Conservation (phyloP, 2,113 vertebrate species). For the Hyperopisus bebe region DNA sequence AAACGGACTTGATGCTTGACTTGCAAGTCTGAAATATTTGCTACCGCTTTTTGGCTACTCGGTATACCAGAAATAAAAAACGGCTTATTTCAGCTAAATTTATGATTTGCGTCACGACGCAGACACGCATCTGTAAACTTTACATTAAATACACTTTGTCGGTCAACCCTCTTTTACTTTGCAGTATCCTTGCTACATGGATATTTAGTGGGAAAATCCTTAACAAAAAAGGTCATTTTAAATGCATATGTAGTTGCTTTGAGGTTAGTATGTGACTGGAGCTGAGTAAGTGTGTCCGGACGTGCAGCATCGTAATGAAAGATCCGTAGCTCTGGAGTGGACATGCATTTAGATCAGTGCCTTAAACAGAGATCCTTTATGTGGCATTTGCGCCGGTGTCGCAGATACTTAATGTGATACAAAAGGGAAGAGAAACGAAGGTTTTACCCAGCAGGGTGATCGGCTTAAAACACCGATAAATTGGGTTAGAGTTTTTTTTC, state of each 20-base stretch:
- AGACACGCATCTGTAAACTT: neutral
- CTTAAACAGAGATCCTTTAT: constrained; percentile 12
- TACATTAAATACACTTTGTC: neutral
- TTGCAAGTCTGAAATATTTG: neutral
- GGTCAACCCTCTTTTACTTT: neutral
- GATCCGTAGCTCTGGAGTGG: neutral
- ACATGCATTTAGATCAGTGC: neutral
- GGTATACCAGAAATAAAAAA: neutral
- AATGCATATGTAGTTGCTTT: neutral
- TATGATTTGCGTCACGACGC: neutral
- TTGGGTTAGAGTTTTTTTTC: neutral
- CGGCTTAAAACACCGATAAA: neutral
- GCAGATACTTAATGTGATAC: neutral
- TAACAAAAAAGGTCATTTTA: neutral
- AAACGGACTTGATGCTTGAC: neutral
- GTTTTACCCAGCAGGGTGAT: neutral
- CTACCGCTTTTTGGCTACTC: neutral
- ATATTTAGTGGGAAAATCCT: neutral
- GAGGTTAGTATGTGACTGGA: neutral
- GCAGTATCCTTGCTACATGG: neutral
- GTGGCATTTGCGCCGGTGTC: neutral
- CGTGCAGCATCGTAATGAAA: neutral
- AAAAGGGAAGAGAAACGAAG: neutral
- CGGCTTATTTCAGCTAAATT: neutral
- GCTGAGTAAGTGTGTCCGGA: neutral